phyloP scores from a whole-genome alignment of 2,888 invertebrate genomes.

The Platynereis dumerilii region DNA sequence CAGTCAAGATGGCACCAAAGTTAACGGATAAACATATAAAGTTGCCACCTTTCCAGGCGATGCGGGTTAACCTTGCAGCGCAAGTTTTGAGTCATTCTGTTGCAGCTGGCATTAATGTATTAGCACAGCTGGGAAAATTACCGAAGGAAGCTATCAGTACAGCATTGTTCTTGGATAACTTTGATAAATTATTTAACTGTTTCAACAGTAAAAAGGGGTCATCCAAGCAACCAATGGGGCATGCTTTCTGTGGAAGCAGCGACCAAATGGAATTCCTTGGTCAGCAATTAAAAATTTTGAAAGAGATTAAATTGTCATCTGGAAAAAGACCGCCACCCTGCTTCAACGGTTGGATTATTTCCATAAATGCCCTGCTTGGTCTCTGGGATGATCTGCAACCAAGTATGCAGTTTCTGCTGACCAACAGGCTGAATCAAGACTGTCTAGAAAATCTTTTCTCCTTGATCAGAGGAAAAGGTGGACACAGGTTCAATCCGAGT shows the following conservation, averaged over 20 bases:
- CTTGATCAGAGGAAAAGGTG: background rate
- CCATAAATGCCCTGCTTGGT: background rate
- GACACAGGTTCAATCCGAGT: background rate
- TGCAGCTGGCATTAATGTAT: conserved; percentile 15
- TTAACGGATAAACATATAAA: conserved; percentile 7
- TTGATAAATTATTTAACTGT: conserved; percentile 22
- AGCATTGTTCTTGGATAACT: conserved; percentile 18
- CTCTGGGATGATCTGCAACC: background rate
- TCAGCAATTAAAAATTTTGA: no score
- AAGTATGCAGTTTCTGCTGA: background rate
- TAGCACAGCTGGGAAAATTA: background rate
- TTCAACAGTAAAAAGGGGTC: conserved; percentile 7
- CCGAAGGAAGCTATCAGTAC: conserved; percentile 19
- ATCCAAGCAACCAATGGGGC: no score
- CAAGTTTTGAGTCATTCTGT: conserved; percentile 26
- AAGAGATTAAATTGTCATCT: no score
- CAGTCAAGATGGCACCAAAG: conserved; percentile 14
- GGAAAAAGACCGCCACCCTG: background rate
- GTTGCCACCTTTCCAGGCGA: background rate
- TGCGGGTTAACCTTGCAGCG: conserved; percentile 19
- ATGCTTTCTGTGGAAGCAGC: no score
- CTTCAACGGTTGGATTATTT: background rate
- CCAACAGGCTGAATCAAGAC: background rate
- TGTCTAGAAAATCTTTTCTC: background rate
- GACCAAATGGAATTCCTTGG: no score